These are phyloP conservation scores for Cynopterus brachyotis DNA, from an alignment of 2,113 vertebrate species.

Conservation along the genomic window DNA sequence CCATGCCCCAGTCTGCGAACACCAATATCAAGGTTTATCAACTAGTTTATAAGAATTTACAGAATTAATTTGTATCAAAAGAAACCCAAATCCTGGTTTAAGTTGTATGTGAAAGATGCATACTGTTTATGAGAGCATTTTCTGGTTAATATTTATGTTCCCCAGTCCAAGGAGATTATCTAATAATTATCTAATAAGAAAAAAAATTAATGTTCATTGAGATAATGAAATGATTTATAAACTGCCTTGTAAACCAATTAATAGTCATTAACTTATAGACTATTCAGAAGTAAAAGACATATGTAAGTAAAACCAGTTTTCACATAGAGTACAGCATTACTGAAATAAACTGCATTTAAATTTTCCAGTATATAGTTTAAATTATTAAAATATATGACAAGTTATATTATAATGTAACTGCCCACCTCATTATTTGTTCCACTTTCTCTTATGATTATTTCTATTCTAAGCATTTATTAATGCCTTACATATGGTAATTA, in stretches of 20 bases:
- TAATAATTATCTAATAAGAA: background rate
- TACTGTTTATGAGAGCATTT: background rate
- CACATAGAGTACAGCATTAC: too few species aligned
- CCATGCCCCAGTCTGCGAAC: background rate
- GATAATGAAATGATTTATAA: background rate
- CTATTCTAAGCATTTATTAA: background rate
- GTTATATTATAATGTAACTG: background rate
- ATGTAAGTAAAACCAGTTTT: background rate
- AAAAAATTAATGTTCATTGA: background rate
- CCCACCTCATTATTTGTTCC: background rate
- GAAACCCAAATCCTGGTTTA: background rate
- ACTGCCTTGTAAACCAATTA: background rate
- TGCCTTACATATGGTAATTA: background rate
- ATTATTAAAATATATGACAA: background rate
- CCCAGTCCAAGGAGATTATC: background rate
- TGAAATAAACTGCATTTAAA: background rate
- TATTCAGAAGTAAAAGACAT: background rate
- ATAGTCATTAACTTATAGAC: background rate
- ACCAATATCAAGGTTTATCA: background rate
- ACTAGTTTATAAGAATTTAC: background rate
- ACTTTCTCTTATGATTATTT: background rate
- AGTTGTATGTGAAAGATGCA: background rate
- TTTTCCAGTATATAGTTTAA: background rate
- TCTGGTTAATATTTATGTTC: background rate
- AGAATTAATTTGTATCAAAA: background rate